phyloP scores from a whole-genome alignment of 2,797 vertebrate genomes.

The Scarus forsteni region DNA sequence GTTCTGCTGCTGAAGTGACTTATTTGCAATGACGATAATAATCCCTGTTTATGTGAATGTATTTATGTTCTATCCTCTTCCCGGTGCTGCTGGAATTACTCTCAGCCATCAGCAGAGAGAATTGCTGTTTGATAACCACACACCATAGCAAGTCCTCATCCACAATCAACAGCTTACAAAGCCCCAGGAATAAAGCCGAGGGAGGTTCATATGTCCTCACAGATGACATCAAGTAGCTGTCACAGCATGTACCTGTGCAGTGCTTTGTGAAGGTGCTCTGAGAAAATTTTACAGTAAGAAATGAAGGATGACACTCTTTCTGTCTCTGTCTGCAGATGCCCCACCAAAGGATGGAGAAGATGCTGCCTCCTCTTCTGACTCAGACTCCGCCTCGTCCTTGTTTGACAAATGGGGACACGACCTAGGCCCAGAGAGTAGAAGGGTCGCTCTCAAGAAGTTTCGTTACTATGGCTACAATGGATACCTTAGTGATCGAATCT shows the following conservation, averaged over 20 bases:
- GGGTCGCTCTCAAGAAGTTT: conserved; percentile 92
- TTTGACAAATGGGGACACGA: conserved; percentile 96
- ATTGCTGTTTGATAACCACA: conserved; percentile 36
- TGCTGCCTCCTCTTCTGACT: conserved; percentile 71
- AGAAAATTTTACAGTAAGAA: neutral
- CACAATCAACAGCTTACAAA: conserved; percentile 8
- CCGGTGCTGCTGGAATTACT: conserved; percentile 26
- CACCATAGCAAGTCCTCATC: neutral
- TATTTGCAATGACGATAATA: conserved; percentile 52
- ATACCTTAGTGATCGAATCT: conserved; percentile 95
- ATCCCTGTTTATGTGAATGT: conserved; percentile 18
- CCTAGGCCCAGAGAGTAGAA: conserved; percentile 90
- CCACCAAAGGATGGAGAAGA: conserved; percentile 88
- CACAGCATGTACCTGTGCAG: neutral
- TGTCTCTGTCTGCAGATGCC: conserved; percentile 80
- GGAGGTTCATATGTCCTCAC: conserved; percentile 31
- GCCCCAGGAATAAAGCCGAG: conserved; percentile 13
- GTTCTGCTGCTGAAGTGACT: conserved; percentile 30
- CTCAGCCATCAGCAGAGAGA: conserved; percentile 27
- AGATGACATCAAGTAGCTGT: conserved; percentile 1
- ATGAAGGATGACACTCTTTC: neutral
- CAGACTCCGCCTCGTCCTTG: conserved; percentile 87
- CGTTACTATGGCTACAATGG: conserved; percentile 97
- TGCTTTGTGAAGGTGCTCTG: neutral
- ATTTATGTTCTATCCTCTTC: conserved; percentile 19